Conservation (phyloP, 2,888 invertebrate genomes). For the Pyrrhopygopsis socrates region DNA sequence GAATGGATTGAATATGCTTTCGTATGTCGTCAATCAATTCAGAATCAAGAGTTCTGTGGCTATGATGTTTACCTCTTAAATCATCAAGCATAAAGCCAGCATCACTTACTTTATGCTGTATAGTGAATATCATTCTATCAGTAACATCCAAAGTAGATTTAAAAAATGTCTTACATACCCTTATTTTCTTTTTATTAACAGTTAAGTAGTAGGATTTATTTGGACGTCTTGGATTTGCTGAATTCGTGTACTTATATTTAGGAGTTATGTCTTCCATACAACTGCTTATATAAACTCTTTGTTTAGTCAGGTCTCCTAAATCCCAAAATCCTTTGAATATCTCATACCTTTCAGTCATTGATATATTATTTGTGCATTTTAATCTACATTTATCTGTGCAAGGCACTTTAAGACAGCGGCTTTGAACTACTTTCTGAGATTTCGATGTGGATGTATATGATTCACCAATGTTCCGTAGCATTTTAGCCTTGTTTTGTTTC, state of each 20-base stretch:
- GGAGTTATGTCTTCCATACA: neutral
- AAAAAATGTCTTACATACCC: constrained; percentile 1
- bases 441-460: no score
- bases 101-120: neutral
- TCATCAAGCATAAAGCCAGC: neutral
- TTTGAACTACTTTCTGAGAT: neutral
- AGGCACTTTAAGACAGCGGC: neutral
- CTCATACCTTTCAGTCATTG: neutral
- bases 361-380: neutral
- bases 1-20: neutral
- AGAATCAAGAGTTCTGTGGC: neutral
- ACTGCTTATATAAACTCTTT: neutral
- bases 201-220: neutral
- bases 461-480: no score
- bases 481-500: no score
- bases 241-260: neutral
- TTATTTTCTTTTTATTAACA: neutral
- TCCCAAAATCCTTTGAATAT: neutral
- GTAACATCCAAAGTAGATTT: neutral
- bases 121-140: neutral
- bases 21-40: neutral
- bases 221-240: neutral
- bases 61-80: neutral
- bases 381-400: neutral
- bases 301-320: neutral